These are phyloP conservation scores for Phyllostomus discolor DNA, from an alignment of 2,113 vertebrate species.

Conservation along the genomic window DNA sequence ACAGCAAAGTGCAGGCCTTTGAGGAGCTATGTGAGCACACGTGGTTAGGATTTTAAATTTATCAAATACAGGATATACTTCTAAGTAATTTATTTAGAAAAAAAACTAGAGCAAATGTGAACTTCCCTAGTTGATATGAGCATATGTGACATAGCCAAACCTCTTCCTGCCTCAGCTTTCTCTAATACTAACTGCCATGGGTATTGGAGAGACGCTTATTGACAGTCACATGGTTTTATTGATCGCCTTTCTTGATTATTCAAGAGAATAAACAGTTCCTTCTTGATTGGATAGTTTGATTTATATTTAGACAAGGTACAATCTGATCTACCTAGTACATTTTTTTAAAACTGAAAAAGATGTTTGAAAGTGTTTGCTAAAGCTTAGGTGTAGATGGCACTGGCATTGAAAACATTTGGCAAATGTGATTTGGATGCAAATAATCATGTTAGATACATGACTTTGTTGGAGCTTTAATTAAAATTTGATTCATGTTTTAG, in stretches of 20 bases:
- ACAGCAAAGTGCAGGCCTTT: neutral
- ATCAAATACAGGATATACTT: neutral
- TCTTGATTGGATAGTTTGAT: neutral
- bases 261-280: neutral
- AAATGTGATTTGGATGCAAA: neutral
- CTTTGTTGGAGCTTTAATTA: neutral
- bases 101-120: neutral
- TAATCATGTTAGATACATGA: neutral
- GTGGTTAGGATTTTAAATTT: neutral
- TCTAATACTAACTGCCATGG: neutral
- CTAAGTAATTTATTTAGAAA: neutral
- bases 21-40: neutral
- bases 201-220: neutral
- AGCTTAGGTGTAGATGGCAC: neutral
- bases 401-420: neutral
- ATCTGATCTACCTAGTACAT: neutral
- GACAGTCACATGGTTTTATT: neutral
- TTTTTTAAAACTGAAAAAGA: neutral
- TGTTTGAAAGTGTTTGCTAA: neutral
- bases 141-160: neutral
- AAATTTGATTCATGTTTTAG: conserved; percentile 78
- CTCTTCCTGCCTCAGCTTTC: neutral
- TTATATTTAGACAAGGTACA: neutral
- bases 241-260: conserved; percentile 5
- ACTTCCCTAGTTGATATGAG: neutral